A percentile compares a stretch with the other conserved stretches of the same genome.
These are phyloP conservation scores for Regulus satrapa DNA, from an alignment of 2,113 vertebrate species.

Conservation along the genomic window DNA sequence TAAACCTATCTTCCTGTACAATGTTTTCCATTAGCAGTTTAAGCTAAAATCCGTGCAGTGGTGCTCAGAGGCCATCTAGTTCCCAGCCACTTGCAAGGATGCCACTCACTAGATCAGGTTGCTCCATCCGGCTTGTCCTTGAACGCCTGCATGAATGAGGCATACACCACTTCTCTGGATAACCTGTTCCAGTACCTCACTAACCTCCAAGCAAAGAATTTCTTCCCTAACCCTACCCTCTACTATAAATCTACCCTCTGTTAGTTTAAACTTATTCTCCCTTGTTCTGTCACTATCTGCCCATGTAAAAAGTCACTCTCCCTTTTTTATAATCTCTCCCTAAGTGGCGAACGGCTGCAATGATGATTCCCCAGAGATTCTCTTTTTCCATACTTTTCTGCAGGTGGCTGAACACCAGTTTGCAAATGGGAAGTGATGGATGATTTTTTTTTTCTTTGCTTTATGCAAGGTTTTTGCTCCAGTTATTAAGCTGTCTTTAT, in stretches of 20 bases:
- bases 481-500: not conserved
- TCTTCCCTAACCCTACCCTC: not conserved
- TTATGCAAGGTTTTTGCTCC: not conserved
- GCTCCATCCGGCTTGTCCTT: too few species aligned
- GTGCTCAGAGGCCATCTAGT: not conserved
- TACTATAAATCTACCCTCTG: not conserved
- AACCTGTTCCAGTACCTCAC: not conserved
- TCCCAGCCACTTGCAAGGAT: not conserved
- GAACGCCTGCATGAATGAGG: not conserved
- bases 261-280: not conserved
- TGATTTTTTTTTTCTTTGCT: not conserved
- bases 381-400: not conserved
- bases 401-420: not conserved
- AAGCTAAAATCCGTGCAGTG: not conserved
- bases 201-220: not conserved
- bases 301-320: not conserved
- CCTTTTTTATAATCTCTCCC: not conserved
- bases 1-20: not conserved
- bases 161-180: not conserved
- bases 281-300: not conserved
- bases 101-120: accelerated
- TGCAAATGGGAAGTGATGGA: not conserved
- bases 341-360: not conserved
- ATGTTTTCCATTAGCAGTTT: not conserved
- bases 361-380: accelerated